These are phyloP conservation scores for Pseudomyrmex concolor DNA, from an alignment of 1,140 invertebrate genomes.

Conservation along the genomic window DNA sequence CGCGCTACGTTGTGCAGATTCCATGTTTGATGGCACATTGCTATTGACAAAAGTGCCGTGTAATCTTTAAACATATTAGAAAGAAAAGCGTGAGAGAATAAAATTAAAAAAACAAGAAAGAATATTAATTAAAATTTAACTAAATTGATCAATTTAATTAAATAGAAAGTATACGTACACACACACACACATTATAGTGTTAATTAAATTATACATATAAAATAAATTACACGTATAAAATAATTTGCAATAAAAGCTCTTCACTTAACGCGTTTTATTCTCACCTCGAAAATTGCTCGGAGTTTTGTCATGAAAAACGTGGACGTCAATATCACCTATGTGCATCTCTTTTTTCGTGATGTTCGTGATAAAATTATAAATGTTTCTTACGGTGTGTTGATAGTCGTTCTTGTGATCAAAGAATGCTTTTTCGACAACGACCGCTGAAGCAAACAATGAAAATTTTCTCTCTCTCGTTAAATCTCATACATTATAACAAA, in stretches of 20 bases:
- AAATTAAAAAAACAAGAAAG: no score
- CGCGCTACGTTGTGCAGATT: slow-evolving; percentile 86
- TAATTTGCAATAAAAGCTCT: no score
- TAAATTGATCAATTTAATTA: no score
- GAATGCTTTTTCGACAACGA: slow-evolving; percentile 77
- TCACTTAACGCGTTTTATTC: neutral
- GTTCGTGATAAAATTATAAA: slow-evolving; percentile 87
- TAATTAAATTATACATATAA: no score
- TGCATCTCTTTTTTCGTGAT: slow-evolving; percentile 87
- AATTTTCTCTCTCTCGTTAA: neutral
- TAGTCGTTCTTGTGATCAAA: slow-evolving; percentile 84
- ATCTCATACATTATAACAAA: no score
- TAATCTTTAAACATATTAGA: slow-evolving; percentile 85
- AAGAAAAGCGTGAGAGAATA: no score
- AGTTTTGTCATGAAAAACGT: slow-evolving; percentile 87
- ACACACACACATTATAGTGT: no score
- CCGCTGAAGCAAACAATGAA: slow-evolving; percentile 63
- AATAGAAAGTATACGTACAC: no score
- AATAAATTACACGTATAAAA: no score
- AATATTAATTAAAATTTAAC: no score
- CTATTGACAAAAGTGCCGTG: slow-evolving; percentile 88
- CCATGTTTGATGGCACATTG: slow-evolving; percentile 90
- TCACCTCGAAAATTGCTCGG: slow-evolving; percentile 89
- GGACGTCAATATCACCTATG: slow-evolving; percentile 87
- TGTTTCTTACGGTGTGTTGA: slow-evolving; percentile 84